Conservation (phyloP, 2,113 vertebrate species). For the Microcebus tavaratra region DNA sequence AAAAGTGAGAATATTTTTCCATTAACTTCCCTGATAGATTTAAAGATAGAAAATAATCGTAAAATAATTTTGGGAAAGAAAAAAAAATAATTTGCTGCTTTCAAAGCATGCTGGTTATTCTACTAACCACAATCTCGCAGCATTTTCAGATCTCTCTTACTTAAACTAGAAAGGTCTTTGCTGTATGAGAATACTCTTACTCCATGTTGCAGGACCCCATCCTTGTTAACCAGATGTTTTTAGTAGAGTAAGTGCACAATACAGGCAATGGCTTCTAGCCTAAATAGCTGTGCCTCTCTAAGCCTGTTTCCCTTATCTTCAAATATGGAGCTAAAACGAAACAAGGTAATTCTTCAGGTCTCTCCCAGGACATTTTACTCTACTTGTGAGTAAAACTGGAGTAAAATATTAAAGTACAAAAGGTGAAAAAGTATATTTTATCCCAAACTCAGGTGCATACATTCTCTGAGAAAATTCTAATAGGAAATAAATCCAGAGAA, state of each 20-base stretch:
- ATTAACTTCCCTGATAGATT: neutral
- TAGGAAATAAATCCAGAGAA: constrained; percentile 30
- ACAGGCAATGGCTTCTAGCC: neutral
- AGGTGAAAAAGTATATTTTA: neutral
- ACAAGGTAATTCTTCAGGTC: neutral
- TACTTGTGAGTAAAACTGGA: neutral
- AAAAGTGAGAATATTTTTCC: constrained; percentile 16
- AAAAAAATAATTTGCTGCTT: neutral
- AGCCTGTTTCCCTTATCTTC: neutral
- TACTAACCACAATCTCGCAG: neutral
- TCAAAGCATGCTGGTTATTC: neutral
- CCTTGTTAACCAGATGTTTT: neutral
- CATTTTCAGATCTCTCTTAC: neutral
- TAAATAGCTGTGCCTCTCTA: neutral
- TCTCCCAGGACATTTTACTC: neutral
- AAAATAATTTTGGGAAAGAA: neutral
- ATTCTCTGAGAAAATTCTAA: constrained; percentile 61
- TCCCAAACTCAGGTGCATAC: neutral
- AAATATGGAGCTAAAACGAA: neutral
- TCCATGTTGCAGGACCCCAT: neutral
- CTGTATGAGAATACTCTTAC: neutral
- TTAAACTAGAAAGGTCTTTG: neutral
- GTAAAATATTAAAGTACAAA: neutral
- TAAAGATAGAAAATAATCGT: neutral
- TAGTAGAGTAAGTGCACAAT: neutral